Evolutionary conservation across 2,113 vertebrate species (phyloP), one percentile per base, ranked within the genome.

Genomic region (Anolis carolinensis): DNA sequence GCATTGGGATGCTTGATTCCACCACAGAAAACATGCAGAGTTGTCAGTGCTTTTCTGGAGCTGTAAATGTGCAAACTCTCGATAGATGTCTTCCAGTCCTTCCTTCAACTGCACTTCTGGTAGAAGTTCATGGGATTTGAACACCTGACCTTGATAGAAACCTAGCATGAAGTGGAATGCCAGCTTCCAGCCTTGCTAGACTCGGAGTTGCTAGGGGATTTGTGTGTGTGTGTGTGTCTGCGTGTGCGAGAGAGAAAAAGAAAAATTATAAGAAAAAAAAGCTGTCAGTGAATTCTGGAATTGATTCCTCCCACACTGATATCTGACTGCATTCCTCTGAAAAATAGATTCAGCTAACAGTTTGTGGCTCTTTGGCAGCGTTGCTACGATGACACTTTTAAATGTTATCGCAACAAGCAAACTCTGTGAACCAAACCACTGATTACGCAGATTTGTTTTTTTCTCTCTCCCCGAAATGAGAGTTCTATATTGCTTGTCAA

Each of bases 261-360:
- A 44, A 44, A 44, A 44, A 44, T 5, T 10, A 70, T n/a, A n/a
- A n/a, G n/a, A 73, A 7, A 36, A 52, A 72, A 79, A 82, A 87
- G 73, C 89, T 86, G 52, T 86, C 63, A 82, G 23, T 48, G 25
- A 72, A 50, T 0, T 30, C 68, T 83, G 14, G 75, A 83, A 74
- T 44, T 44, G 76, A 79, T 9, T 39, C 65, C 50, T 74, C 79
- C 87, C 74, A 32, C 52, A 0, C 62, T 67, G 5, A 80, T 80
- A 73, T 89, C 89, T 90, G 76, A 86, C 85, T 88, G 79, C 79
- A 27, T 73, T 82, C 20, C 76, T 87, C 85, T 82, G 79, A 88
- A 90, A 79, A 72, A 79, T 14, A 48, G 34, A 88, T 79, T 72
- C 85, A 82, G 1, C 27, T 8, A 7, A 70, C 5, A 0, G 4